Conservation (phyloP, 2,797 vertebrate species). For the Rhabdophis nuchalis region DNA sequence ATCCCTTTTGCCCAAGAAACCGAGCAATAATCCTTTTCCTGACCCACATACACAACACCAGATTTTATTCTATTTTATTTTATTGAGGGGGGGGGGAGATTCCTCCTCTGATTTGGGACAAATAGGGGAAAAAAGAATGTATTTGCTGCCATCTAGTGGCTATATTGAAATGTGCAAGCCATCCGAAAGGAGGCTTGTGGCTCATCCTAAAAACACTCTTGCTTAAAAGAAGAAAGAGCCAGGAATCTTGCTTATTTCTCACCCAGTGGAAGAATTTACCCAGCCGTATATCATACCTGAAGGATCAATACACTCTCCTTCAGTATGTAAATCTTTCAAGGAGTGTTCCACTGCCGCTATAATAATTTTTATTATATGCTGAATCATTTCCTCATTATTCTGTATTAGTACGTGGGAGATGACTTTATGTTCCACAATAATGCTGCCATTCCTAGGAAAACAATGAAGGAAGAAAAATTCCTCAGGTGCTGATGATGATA, state of each 20-base stretch:
- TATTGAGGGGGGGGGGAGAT: accelerated
- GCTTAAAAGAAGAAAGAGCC: neutral
- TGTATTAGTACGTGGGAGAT: neutral
- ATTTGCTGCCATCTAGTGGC: neutral
- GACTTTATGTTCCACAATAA: neutral
- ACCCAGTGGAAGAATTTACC: neutral
- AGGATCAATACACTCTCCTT: neutral
- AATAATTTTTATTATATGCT: neutral
- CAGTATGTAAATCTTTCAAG: too few relatives aligned
- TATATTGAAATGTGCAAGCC: neutral
- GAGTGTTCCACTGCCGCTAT: neutral
- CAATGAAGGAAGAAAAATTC: neutral
- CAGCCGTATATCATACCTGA: neutral
- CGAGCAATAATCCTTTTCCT: neutral
- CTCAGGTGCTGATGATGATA: neutral
- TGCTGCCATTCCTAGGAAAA: neutral
- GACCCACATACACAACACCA: neutral
- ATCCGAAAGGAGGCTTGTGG: neutral
- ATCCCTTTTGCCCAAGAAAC: neutral
- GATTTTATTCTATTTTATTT: too few relatives aligned
- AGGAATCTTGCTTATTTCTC: neutral
- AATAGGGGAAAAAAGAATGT: neutral
- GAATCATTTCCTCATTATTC: neutral
- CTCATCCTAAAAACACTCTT: neutral
- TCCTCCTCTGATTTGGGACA: neutral